Evolutionary conservation across 2,797 vertebrate genomes (phyloP).

Genomic region (Halcyon smyrnensis): DNA sequence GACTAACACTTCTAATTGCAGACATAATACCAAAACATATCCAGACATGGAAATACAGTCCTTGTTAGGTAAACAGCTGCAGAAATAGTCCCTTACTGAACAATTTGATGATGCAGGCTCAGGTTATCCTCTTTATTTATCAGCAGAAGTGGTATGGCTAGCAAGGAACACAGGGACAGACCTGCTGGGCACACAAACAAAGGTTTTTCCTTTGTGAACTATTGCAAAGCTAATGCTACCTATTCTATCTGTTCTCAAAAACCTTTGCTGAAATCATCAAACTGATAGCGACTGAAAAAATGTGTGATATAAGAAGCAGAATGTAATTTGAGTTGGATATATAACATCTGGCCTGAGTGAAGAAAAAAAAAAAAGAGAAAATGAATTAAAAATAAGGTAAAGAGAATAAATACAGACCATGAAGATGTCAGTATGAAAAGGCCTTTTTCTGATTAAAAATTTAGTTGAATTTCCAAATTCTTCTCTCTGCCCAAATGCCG

Average conservation of each 20-base stretch:
- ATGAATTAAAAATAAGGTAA: not conserved
- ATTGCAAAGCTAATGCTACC: not conserved
- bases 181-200: not conserved
- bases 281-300: not conserved
- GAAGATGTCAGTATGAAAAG: not conserved
- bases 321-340: not conserved
- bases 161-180: not conserved
- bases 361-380: not conserved
- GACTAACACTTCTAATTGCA: not conserved
- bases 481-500: not conserved
- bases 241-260: not conserved
- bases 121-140: not conserved
- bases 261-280: not conserved
- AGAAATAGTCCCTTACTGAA: not conserved
- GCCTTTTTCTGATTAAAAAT: not conserved
- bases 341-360: not conserved
- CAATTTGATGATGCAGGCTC: not conserved
- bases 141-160: not conserved
- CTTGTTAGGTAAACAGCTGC: not conserved
- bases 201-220: not conserved
- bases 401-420: not conserved
- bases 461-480: conserved; percentile 16
- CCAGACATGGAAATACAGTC: not conserved
- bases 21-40: not conserved
- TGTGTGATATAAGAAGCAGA: not conserved